These are phyloP conservation scores for Aramus guarauna DNA, from an alignment of 2,113 vertebrate genomes.

Conservation along the genomic window DNA sequence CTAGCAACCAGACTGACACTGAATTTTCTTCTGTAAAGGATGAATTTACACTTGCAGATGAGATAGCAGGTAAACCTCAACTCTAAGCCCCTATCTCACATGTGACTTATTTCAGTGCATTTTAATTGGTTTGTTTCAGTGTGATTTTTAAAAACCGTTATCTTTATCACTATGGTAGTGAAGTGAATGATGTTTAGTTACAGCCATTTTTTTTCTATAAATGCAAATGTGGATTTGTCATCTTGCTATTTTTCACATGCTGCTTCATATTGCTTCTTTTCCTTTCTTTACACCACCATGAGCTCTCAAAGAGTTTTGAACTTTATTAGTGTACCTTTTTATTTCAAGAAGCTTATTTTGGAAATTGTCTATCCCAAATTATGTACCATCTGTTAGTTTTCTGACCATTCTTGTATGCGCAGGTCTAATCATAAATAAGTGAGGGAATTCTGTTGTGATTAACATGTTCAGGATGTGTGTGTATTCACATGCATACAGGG, in stretches of 20 bases:
- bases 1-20: conserved; percentile 79
- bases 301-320: neutral
- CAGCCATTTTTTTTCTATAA: neutral
- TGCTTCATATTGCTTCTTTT: neutral
- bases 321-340: neutral
- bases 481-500: neutral
- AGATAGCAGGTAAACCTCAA: conserved; percentile 80
- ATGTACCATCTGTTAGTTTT: neutral
- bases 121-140: neutral
- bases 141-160: neutral
- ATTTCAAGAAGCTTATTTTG: neutral
- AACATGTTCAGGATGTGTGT: neutral
- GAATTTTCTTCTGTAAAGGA: conserved; percentile 82
- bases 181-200: neutral
- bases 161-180: neutral
- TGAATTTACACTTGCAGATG: conserved; percentile 80
- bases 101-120: neutral
- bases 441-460: neutral
- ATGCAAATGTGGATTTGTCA: neutral
- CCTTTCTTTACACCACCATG: neutral
- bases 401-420: neutral
- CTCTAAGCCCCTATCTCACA: neutral
- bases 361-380: neutral
- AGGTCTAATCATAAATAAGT: neutral
- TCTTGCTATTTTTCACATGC: neutral